Conservation (phyloP, 2,888 invertebrate genomes). For the Leptopilina myrica region DNA sequence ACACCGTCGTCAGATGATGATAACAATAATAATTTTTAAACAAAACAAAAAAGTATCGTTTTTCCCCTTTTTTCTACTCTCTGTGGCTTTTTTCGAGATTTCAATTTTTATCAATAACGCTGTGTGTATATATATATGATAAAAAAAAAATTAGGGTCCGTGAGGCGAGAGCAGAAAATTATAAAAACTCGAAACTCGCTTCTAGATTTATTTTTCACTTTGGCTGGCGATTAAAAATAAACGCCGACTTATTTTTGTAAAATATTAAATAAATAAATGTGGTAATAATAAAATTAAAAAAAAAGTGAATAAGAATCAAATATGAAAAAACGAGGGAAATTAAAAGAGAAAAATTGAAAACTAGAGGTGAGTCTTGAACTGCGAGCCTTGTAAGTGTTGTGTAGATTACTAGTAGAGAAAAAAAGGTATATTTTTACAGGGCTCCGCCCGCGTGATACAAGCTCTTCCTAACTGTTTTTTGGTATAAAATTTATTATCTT, state of each 20-base stretch:
- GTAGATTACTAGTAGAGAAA: conserved; percentile 64
- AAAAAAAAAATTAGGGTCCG: neutral
- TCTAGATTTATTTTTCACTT: conserved; percentile 20
- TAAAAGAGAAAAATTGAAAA: conserved; percentile 43
- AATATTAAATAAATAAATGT: neutral
- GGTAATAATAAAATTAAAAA: neutral
- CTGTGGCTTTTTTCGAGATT: conserved; percentile 28
- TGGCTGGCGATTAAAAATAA: neutral
- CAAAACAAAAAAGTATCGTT: conserved; percentile 7
- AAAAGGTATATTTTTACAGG: conserved; percentile 76
- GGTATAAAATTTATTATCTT: conserved; percentile 67
- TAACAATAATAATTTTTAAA: neutral
- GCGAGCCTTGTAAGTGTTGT: conserved; percentile 48
- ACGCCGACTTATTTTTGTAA: conserved; percentile 20
- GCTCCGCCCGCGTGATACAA: conserved; percentile 74
- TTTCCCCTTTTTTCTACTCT: conserved; percentile 26
- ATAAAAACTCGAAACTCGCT: conserved; percentile 12
- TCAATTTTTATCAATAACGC: conserved; percentile 13
- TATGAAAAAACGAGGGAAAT: conserved; percentile 23
- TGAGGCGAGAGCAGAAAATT: conserved; percentile 2
- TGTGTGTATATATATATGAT: conserved; percentile 10
- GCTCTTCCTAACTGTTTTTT: conserved; percentile 74
- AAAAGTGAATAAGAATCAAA: neutral
- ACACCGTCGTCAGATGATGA: neutral
- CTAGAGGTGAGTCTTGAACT: conserved; percentile 44